Evolutionary conservation across 2,113 vertebrate genomes (phyloP).

Genomic region (Aegotheles bennettii): DNA sequence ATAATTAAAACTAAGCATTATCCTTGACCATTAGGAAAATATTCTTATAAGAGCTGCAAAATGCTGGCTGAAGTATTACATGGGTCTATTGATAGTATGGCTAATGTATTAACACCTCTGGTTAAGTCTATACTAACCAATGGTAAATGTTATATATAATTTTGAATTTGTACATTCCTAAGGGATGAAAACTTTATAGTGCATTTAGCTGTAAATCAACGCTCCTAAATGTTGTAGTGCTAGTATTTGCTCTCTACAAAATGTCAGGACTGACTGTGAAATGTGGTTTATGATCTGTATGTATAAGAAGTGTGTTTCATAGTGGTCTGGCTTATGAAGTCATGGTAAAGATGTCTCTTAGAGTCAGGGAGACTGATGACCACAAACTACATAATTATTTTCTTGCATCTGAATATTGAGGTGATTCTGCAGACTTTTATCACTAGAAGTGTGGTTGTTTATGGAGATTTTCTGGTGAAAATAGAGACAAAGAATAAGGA

Average conservation of each 20-base stretch:
- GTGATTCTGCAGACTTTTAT: background rate
- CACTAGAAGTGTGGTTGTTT: background rate
- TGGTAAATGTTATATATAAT: conserved; percentile 11
- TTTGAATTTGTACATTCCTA: conserved; percentile 43
- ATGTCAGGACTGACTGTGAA: background rate
- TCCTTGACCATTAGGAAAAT: background rate
- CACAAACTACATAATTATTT: background rate
- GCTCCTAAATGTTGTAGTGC: background rate
- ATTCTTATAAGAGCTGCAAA: background rate
- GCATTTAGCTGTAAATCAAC: background rate
- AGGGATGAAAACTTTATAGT: conserved; percentile 7
- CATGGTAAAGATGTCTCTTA: background rate
- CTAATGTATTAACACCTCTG: conserved; percentile 21
- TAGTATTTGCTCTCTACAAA: background rate
- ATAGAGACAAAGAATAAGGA: background rate
- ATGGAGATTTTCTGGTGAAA: background rate
- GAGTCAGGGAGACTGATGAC: background rate
- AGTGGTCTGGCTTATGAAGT: background rate
- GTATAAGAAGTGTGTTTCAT: background rate
- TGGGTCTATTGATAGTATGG: background rate
- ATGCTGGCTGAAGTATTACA: background rate
- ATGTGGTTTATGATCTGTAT: background rate
- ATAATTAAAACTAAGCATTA: conserved; percentile 23
- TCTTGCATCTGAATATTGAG: background rate
- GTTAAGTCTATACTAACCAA: conserved; percentile 11